A percentile compares a stretch with the other conserved stretches of the same genome.
These are phyloP conservation scores for Sesia apiformis DNA, from an alignment of 2,888 invertebrate genomes.

Conservation along the genomic window DNA sequence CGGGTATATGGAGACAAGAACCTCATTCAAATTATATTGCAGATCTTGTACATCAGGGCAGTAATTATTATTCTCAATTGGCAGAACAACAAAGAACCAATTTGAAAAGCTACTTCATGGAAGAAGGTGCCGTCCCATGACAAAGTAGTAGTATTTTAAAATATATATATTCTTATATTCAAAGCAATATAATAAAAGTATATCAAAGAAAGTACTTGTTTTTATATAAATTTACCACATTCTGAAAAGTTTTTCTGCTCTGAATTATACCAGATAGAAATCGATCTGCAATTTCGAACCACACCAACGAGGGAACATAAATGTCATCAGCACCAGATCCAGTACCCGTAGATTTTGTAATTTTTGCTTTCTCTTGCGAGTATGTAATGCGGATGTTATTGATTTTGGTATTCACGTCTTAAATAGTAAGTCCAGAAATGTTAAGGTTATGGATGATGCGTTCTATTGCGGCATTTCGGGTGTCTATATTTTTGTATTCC, in stretches of 20 bases:
- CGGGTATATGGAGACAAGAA: slow-evolving; percentile 2
- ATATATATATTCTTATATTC: too few relatives aligned
- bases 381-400: too few relatives aligned
- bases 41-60: not conserved
- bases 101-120: slow-evolving; percentile 1
- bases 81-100: slow-evolving; percentile 1
- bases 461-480: slow-evolving; percentile 3
- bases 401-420: too few relatives aligned
- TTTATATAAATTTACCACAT: slow-evolving; percentile 1
- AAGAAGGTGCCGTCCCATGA: slow-evolving; percentile 3
- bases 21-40: slow-evolving; percentile 1
- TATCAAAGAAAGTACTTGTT: not conserved
- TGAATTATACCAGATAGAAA: slow-evolving; percentile 4
- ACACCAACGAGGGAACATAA: too few relatives aligned
- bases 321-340: too few relatives aligned
- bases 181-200: not conserved
- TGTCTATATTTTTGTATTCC: slow-evolving; percentile 7
- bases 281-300: too few relatives aligned
- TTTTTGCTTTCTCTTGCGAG: too few relatives aligned
- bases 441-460: slow-evolving; percentile 2
- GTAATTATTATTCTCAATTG: slow-evolving; percentile 1
- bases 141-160: slow-evolving; percentile 2
- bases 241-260: slow-evolving; percentile 2
- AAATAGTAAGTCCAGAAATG: too few relatives aligned
- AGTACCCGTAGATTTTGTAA: too few relatives aligned